phyloP scores from a whole-genome alignment of 1,140 invertebrate species.

The Diabrotica undecimpunctata region DNA sequence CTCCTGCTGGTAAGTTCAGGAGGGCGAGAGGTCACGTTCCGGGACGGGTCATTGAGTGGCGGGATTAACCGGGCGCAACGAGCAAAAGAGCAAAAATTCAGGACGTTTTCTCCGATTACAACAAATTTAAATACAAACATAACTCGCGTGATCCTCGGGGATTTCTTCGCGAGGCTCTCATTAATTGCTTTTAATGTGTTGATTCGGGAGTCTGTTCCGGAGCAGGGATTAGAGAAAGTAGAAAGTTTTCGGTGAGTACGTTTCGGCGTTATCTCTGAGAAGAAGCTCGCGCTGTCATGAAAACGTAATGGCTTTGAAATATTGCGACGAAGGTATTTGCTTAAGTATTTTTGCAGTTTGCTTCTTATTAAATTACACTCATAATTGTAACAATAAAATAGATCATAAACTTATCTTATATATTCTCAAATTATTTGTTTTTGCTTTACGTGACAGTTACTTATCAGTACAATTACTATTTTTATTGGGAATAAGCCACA shows the following conservation, averaged over 20 bases:
- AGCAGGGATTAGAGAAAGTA: constrained; percentile 11
- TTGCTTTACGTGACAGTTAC: not conserved
- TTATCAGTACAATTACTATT: not conserved
- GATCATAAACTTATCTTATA: not conserved
- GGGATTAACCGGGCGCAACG: not conserved
- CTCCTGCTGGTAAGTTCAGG: not conserved
- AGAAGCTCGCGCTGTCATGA: not conserved
- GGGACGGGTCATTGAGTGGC: constrained; percentile 5
- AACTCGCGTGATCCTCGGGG: constrained; percentile 12
- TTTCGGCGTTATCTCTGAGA: constrained; percentile 4
- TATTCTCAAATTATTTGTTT: not conserved
- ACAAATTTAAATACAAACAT: constrained; percentile 14
- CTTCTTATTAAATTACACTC: not conserved
- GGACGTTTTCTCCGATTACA: constrained; percentile 8
- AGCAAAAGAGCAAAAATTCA: constrained; percentile 8
- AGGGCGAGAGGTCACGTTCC: not conserved
- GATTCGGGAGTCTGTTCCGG: constrained; percentile 11
- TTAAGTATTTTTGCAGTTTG: not conserved
- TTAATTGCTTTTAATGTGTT: constrained; percentile 15
- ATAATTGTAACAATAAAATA: not conserved
- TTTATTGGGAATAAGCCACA: too few relatives aligned
- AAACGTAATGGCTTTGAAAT: constrained; percentile 13
- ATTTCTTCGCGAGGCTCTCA: constrained; percentile 10
- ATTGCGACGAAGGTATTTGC: not conserved
- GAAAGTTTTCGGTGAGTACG: constrained; percentile 1